Evolutionary conservation across 1,140 invertebrate species (phyloP), one percentile per base, ranked within the genome.

Genomic region (Magallana angulata): DNA sequence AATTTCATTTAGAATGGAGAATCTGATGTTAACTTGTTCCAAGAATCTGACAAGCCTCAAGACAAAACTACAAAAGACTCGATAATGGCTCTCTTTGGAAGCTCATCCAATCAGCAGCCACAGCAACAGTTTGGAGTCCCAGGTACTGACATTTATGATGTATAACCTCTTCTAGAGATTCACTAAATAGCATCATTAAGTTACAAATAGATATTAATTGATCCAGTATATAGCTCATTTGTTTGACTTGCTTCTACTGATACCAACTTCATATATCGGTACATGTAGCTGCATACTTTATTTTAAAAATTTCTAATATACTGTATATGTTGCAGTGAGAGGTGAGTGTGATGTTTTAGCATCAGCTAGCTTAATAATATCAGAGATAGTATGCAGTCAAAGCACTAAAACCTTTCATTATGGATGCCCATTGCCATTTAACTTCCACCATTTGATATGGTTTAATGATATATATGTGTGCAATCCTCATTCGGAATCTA

Each of bases 41-140:
- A 98, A 93, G 96, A 97, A n/a, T 95, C 96, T 3, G 89, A 85
- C 14, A 97, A 97, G 91, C 97, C 97, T 89, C 96, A 96, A 87
- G 98, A 98, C 62, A 94, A 92, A 88, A 90, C 92, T 95, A 98
- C 97, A 48, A 99, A 98, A 95, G 98, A 98, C 92, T 98, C 98
- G 93, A 99, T 99, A 95, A 95, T 99, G 93, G 98, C 98, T 7
- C 94, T 99, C 57, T 99, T 98, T 94, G 97, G 97, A 89, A 97
- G 96, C 91, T 95, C 96, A 12, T 97, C 96, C 88, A 97, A 96
- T 92, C 95, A 95, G 14, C 89, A 88, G 56, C 83, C 84, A 9
- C 84, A 68, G 76, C 91, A 89, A 48, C 91, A 91, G 59, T 93
- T 91, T 88, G 92, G 92, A 68, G 90, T 94, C 11, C 92, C 93